Evolutionary conservation across 2,888 invertebrate genomes (phyloP).

Genomic region (Epinotia brunnichana): DNA sequence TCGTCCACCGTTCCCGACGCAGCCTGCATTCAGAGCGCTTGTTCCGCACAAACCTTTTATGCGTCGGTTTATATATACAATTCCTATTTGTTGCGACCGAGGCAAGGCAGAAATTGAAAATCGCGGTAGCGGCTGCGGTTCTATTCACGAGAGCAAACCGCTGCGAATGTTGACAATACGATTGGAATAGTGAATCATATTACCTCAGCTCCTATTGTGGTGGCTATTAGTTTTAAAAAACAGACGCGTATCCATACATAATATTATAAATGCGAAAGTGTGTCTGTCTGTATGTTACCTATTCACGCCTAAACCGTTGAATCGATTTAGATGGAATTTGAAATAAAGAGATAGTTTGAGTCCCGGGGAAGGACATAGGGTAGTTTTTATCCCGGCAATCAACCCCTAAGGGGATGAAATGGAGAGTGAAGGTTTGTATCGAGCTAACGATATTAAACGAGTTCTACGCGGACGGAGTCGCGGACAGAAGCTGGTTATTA

Average conservation of each 20-base stretch:
- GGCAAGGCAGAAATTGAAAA: constrained; percentile 21
- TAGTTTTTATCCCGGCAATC: too few relatives aligned
- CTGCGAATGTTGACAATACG: background rate
- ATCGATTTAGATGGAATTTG: too few relatives aligned
- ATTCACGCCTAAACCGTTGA: too few relatives aligned
- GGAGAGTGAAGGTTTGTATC: too few relatives aligned
- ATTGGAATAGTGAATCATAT: constrained; percentile 4
- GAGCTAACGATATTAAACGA: too few relatives aligned
- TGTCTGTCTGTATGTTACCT: too few relatives aligned
- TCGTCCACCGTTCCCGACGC: constrained; percentile 6
- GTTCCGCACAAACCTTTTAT: constrained; percentile 18
- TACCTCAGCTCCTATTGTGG: background rate
- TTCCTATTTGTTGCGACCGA: constrained; percentile 1
- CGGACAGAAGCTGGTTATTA: too few relatives aligned
- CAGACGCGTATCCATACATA: background rate
- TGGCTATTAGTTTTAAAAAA: background rate
- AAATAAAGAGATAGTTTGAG: too few relatives aligned
- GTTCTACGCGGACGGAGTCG: too few relatives aligned
- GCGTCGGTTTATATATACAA: constrained; percentile 19
- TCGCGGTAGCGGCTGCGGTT: constrained; percentile 13
- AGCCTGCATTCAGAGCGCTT: constrained; percentile 4
- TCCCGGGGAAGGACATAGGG: too few relatives aligned
- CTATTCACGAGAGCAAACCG: background rate
- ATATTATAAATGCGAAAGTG: too few relatives aligned
- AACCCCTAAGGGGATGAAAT: too few relatives aligned